These are phyloP conservation scores for Plotosus lineatus DNA, from an alignment of 2,113 vertebrate species.

Conservation along the genomic window DNA sequence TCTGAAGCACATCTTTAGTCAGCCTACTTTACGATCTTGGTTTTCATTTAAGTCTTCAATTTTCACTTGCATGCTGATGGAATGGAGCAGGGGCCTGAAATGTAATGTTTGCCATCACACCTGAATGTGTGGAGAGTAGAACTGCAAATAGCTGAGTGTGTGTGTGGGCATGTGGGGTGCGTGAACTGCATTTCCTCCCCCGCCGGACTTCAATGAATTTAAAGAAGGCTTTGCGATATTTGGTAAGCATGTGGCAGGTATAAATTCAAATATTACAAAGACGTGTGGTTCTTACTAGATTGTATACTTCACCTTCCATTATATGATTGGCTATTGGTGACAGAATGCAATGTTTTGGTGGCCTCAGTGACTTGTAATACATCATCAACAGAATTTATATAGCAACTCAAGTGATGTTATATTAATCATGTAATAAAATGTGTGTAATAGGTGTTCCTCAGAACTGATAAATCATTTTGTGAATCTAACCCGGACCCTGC, in stretches of 20 bases:
- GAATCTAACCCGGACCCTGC: not conserved
- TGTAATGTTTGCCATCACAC: slow-evolving; percentile 49
- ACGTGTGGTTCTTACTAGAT: not conserved
- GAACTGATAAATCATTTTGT: not conserved
- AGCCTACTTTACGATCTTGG: slow-evolving; percentile 51
- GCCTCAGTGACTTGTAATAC: not conserved
- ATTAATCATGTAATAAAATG: not conserved
- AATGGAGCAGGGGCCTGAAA: slow-evolving; percentile 63
- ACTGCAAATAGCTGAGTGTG: slow-evolving; percentile 48
- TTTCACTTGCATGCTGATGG: slow-evolving; percentile 77
- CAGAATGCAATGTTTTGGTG: not conserved
- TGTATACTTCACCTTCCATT: too few species aligned
- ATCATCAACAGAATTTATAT: not conserved
- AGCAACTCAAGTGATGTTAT: not conserved
- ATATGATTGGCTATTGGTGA: not conserved
- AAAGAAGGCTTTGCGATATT: slow-evolving; percentile 63
- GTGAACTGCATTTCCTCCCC: slow-evolving; percentile 55
- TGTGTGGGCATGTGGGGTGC: slow-evolving; percentile 64
- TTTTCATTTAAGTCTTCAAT: slow-evolving; percentile 68
- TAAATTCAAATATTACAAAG: slow-evolving; percentile 60
- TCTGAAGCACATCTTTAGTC: slow-evolving; percentile 40
- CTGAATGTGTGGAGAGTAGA: slow-evolving; percentile 45
- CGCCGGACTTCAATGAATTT: slow-evolving; percentile 71
- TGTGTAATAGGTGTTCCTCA: not conserved
- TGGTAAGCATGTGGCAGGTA: slow-evolving; percentile 51